Percentiles rank a stretch among this genome's conserved stretches.
Evolutionary conservation across 2,113 vertebrate species (phyloP).

Genomic region (Tachysurus fulvidraco): DNA sequence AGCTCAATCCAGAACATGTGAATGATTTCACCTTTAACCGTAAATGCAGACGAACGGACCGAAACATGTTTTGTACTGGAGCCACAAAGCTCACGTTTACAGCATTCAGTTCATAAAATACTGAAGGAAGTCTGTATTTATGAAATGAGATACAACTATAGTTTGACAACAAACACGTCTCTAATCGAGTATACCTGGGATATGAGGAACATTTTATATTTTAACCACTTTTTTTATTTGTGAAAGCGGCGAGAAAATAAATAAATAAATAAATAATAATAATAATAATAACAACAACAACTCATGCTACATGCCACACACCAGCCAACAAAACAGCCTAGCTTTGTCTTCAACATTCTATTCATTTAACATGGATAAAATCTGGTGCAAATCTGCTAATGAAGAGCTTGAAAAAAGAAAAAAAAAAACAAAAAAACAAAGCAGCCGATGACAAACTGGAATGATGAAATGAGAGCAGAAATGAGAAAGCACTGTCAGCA

Average conservation of each 20-base stretch:
- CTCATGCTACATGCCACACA: not conserved
- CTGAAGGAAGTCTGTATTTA: not conserved
- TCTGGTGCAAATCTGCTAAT: not conserved
- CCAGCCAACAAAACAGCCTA: not conserved
- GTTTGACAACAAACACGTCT: not conserved
- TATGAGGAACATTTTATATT: not conserved
- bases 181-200: not conserved
- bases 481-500: slow-evolving; percentile 25
- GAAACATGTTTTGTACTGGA: not conserved
- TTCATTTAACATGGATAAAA: not conserved
- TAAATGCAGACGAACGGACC: not conserved
- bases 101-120: not conserved
- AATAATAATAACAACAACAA: not conserved
- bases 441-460: not conserved
- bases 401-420: not conserved
- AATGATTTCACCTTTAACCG: not conserved
- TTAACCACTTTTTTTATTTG: too few relatives aligned
- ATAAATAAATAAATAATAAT: too few relatives aligned
- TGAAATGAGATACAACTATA: not conserved
- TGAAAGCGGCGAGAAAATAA: too few relatives aligned
- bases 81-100: not conserved
- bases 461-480: not conserved
- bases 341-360: not conserved
- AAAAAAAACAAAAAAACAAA: not conserved
- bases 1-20: not conserved